Base-by-base conservation (phyloP, 2,113 vertebrate genomes). In the Tylochromis polylepis region DNA sequence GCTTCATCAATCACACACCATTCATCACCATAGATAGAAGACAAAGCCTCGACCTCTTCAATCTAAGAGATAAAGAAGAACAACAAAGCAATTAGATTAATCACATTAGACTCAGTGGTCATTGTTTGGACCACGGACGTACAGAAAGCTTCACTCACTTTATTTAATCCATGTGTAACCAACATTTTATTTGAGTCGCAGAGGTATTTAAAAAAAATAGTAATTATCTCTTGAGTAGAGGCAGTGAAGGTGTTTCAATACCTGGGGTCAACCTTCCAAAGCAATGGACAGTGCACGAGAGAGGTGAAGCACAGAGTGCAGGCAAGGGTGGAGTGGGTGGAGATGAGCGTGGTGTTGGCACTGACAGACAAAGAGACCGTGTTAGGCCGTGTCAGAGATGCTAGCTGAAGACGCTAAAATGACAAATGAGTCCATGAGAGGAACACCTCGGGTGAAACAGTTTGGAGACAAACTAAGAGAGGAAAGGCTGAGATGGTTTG, bases 21-120 rank as follows among this genome's bases (percentile, higher is more conserved):
- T 14, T 99, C 98, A 20, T 99, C 97, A 2, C 97, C 98, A 72
- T 99, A 99, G 91, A 99, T 99, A 3, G 98, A 97, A 5, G 99
- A 98, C 86, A 99, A 96, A 5, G 98, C 99, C 96, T 99, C 98
- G 2, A 99, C 97, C 96, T 99, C 99, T 93, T 99, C 99, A n/a
- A 96, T 96, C 99, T 99, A 62, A 22, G 87, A 79, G 67, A 83
- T 38, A 29, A 78, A 29, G 67, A 84, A 38, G 8, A 14, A 51
- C 5, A 43, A 83, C 31, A 87, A 51, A 77, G 20, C 14, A 51
- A 79, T 77, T 81, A 20, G 43, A 88, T 67, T 11, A 83, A 22
- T 51, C 20, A 36, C 27, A 4, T n/a, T 5, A 46, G 11, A 55
- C 20, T 43, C 20, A 1, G 60, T 67, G 60, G 34, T 22, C 6